phyloP scores from a whole-genome alignment of 2,888 invertebrate genomes.

The Helleia helle region DNA sequence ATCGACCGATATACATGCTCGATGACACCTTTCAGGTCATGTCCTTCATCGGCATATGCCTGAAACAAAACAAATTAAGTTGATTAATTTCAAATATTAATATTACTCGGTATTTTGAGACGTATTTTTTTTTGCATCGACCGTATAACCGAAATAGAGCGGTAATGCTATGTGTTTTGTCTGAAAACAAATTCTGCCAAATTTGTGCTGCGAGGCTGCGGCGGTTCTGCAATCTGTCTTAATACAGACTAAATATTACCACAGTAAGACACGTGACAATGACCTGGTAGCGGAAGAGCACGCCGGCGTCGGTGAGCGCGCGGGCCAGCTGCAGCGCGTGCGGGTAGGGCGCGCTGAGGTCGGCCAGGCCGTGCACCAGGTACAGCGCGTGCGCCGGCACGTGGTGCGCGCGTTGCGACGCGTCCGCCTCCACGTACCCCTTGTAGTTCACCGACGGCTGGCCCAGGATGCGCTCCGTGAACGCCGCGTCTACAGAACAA shows the following conservation, averaged over 20 bases:
- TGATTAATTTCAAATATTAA: too few species aligned
- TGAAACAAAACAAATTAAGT: slow-evolving; percentile 55
- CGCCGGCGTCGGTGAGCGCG: slow-evolving; percentile 88
- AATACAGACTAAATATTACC: too few species aligned
- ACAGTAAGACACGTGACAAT: too few species aligned
- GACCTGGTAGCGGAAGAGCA: slow-evolving; percentile 95
- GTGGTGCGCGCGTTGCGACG: slow-evolving; percentile 89
- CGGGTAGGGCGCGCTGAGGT: slow-evolving; percentile 93
- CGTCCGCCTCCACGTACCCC: slow-evolving; percentile 93
- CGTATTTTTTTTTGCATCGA: too few species aligned
- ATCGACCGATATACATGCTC: slow-evolving; percentile 94
- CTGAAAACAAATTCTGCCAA: too few species aligned
- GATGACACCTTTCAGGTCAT: slow-evolving; percentile 86
- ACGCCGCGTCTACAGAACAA: slow-evolving; percentile 86
- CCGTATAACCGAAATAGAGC: too few species aligned
- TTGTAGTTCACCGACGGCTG: slow-evolving; percentile 90
- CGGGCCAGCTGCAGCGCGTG: slow-evolving; percentile 93
- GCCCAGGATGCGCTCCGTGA: slow-evolving; percentile 95
- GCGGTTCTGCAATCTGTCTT: too few species aligned
- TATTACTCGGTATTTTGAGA: too few species aligned
- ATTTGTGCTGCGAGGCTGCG: too few species aligned
- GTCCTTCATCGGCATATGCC: slow-evolving; percentile 95
- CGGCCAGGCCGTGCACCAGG: slow-evolving; percentile 94
- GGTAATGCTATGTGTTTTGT: too few species aligned
- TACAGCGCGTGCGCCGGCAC: slow-evolving; percentile 92